Percentiles rank a stretch among this genome's conserved stretches.
phyloP scores from a whole-genome alignment of 2,888 invertebrate species.

The Venusia cambrica region DNA sequence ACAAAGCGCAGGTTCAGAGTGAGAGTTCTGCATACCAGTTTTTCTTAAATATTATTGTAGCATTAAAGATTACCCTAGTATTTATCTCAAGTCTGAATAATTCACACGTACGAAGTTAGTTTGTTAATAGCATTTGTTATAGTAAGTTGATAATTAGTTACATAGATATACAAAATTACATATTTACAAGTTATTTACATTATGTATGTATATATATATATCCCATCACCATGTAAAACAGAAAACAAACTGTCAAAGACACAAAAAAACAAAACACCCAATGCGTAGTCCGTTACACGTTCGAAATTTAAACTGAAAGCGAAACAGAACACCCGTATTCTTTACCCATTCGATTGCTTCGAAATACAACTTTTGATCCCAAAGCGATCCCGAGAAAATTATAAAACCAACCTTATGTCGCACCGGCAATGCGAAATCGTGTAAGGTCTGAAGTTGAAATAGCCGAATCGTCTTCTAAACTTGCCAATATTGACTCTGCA shows the following conservation, averaged over 20 bases:
- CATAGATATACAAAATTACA: neutral
- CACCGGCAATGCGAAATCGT: slow-evolving; percentile 89
- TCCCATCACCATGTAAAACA: slow-evolving; percentile 8
- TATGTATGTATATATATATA: too few species aligned
- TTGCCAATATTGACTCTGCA: slow-evolving; percentile 84
- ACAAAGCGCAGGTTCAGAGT: too few species aligned
- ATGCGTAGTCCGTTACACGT: neutral
- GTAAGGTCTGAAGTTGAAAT: slow-evolving; percentile 86
- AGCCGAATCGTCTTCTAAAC: slow-evolving; percentile 81
- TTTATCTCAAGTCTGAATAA: too few species aligned
- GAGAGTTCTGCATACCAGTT: too few species aligned
- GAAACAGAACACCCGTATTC: too few species aligned
- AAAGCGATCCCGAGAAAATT: slow-evolving; percentile 5
- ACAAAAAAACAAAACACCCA: slow-evolving; percentile 3
- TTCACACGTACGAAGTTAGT: too few species aligned
- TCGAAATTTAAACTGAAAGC: too few species aligned
- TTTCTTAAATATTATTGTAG: too few species aligned
- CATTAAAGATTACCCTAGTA: too few species aligned
- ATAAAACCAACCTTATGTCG: slow-evolving; percentile 85
- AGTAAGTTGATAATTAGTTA: too few species aligned
- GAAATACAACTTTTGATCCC: slow-evolving; percentile 10
- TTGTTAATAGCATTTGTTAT: too few species aligned
- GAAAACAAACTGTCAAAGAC: slow-evolving; percentile 6
- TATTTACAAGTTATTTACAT: slow-evolving; percentile 6
- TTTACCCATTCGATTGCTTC: slow-evolving; percentile 5